These are phyloP conservation scores for Hydriomena furcata DNA, from an alignment of 2,888 invertebrate species.

Conservation along the genomic window DNA sequence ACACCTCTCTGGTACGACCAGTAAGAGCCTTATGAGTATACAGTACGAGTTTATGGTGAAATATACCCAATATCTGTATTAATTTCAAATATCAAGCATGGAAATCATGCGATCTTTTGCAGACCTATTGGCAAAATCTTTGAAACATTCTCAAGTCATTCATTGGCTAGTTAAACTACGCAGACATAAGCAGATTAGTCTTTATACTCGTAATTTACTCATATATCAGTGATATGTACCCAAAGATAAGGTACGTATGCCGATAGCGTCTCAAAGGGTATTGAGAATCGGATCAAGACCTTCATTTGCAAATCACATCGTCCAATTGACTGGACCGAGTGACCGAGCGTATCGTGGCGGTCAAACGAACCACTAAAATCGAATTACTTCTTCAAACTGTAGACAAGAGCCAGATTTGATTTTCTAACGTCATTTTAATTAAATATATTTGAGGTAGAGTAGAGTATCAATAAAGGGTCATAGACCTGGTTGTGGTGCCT, in stretches of 20 bases:
- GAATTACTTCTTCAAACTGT: slow-evolving; percentile 51
- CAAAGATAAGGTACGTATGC: not conserved
- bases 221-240: no score
- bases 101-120: no score
- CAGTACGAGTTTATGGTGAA: no score
- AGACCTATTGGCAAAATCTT: no score
- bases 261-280: slow-evolving; percentile 20
- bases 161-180: no score
- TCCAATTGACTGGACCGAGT: slow-evolving; percentile 62
- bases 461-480: no score
- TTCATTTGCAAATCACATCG: slow-evolving; percentile 34
- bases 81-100: not conserved
- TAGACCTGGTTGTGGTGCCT: no score
- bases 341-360: slow-evolving; percentile 53
- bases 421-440: not conserved
- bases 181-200: no score
- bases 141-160: no score
- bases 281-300: slow-evolving; percentile 33
- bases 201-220: no score
- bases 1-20: slow-evolving; percentile 67
- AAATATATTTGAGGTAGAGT: no score
- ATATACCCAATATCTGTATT: no score
- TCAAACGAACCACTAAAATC: slow-evolving; percentile 61
- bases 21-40: slow-evolving; percentile 41
- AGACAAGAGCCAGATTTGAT: not conserved